A percentile compares a stretch with the other conserved stretches of the same genome.
These are phyloP conservation scores for Mus spicilegus DNA, from an alignment of 2,113 vertebrate species.

Conservation along the genomic window DNA sequence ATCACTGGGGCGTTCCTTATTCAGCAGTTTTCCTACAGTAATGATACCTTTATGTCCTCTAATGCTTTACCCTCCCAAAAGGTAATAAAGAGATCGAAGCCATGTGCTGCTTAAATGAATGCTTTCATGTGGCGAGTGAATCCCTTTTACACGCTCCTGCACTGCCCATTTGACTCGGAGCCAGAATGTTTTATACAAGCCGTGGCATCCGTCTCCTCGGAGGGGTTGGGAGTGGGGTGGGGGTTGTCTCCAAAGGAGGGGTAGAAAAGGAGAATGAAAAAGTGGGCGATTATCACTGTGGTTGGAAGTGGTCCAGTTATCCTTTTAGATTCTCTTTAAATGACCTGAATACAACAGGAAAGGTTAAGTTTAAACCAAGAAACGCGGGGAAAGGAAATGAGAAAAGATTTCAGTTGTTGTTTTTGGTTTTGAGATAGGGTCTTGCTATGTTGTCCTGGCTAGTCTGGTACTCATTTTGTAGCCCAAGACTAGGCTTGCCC, in stretches of 20 bases:
- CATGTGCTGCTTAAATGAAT: conserved; percentile 48
- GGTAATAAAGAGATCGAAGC: conserved; percentile 65
- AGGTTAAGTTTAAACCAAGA: conserved; percentile 39
- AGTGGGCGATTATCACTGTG: conserved; percentile 71
- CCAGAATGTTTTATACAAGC: conserved; percentile 62
- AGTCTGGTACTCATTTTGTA: background rate
- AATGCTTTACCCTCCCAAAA: conserved; percentile 59
- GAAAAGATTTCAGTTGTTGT: background rate
- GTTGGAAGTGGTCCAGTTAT: conserved; percentile 76
- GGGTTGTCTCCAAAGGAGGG: conserved; percentile 36
- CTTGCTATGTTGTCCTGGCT: background rate
- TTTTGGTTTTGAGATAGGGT: background rate
- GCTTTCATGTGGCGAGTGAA: conserved; percentile 66
- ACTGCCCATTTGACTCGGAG: conserved; percentile 63
- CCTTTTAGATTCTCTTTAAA: conserved; percentile 77
- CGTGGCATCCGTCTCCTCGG: conserved; percentile 55
- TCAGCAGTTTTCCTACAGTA: conserved; percentile 61
- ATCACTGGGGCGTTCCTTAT: conserved; percentile 46
- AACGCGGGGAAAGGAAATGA: background rate
- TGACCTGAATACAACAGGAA: conserved; percentile 65
- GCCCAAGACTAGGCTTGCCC: background rate
- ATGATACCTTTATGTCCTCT: conserved; percentile 56
- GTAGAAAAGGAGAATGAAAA: background rate
- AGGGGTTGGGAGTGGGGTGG: background rate
- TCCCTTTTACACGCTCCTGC: conserved; percentile 42